Evolutionary conservation across 2,113 vertebrate species (phyloP).

Genomic region (Alexandromys fortis): DNA sequence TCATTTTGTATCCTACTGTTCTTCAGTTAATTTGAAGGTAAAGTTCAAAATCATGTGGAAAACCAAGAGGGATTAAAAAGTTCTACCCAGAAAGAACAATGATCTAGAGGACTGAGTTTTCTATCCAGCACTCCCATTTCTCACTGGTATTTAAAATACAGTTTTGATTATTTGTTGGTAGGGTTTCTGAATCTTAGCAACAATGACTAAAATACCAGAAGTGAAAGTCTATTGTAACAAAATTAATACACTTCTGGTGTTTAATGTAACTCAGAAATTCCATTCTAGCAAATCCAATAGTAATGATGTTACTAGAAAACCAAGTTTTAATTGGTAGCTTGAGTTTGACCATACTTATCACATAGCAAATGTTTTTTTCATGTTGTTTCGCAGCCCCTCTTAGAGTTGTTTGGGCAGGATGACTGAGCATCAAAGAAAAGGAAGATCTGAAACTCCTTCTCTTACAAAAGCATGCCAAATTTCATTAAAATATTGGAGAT

Average conservation of each 20-base stretch:
- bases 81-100: not conserved
- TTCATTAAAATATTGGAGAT: not conserved
- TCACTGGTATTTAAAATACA: constrained; percentile 42
- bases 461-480: not conserved
- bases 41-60: constrained; percentile 67
- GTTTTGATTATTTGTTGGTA: constrained; percentile 30
- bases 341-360: not conserved
- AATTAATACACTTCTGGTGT: constrained; percentile 9
- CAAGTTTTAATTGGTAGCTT: constrained; percentile 3
- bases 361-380: not conserved
- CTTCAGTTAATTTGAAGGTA: constrained; percentile 82
- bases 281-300: constrained; percentile 23
- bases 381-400: not conserved
- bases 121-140: constrained; percentile 23
- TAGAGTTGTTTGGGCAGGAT: not conserved
- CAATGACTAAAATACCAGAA: constrained; percentile 31
- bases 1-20: constrained; percentile 80
- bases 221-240: constrained; percentile 45
- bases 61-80: constrained; percentile 49
- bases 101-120: not conserved
- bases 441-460: not conserved
- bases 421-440: constrained; percentile 35
- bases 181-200: not conserved
- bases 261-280: constrained; percentile 48
- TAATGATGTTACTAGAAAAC: constrained; percentile 31